phyloP scores from a whole-genome alignment of 2,888 invertebrate genomes.

The Leucania comma region DNA sequence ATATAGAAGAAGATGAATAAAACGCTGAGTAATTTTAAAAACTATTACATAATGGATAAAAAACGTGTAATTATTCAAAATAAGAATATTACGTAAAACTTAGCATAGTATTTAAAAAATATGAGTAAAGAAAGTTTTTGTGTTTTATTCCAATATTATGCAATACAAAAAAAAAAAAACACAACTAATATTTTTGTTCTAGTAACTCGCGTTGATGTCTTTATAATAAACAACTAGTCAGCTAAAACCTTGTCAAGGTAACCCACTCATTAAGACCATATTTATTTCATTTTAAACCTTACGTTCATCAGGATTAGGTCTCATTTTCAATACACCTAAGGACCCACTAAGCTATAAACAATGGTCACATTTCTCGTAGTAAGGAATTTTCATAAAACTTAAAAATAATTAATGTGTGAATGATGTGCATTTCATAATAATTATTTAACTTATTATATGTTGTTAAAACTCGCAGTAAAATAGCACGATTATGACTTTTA shows the following conservation, averaged over 20 bases:
- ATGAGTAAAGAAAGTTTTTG: conserved; percentile 32
- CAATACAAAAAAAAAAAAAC: conserved; percentile 11
- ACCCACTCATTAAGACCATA: conserved; percentile 7
- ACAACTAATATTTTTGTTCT: neutral
- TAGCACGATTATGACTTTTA: conserved; percentile 13
- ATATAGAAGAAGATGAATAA: conserved; percentile 8
- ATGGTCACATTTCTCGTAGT: conserved; percentile 35
- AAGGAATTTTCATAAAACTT: conserved; percentile 44
- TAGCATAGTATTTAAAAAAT: neutral
- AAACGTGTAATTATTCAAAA: neutral
- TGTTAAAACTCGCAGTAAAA: conserved; percentile 44
- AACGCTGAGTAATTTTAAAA: conserved; percentile 6
- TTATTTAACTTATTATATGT: conserved; percentile 53
- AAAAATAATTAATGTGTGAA: conserved; percentile 44
- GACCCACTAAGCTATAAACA: conserved; percentile 25
- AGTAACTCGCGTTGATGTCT: conserved; percentile 54
- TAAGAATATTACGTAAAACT: conserved; percentile 22
- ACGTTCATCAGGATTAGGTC: accelerated
- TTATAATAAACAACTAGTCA: conserved; percentile 40
- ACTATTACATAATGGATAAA: conserved; percentile 16
- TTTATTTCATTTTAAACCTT: conserved; percentile 17
- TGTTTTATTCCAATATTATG: conserved; percentile 10
- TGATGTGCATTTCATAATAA: conserved; percentile 43
- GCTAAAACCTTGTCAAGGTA: conserved; percentile 49
- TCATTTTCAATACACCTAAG: neutral